Conservation (phyloP, 2,888 invertebrate genomes). For the Metopia argyrocephala region DNA sequence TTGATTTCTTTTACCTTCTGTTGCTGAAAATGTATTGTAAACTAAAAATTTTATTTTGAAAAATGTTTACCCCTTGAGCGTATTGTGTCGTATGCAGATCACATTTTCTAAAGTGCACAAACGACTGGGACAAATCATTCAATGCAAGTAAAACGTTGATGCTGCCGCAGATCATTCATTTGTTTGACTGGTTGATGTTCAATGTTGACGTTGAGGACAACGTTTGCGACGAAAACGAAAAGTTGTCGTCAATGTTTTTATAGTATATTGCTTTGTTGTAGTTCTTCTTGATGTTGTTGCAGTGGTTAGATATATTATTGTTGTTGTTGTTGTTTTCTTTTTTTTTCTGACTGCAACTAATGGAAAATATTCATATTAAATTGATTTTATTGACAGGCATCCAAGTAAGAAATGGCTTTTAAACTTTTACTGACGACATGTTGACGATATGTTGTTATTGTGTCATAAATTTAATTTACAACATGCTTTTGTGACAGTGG, state of each 20-base stretch:
- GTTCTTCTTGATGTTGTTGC: constrained; percentile 15
- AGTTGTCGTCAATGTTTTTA: constrained; percentile 58
- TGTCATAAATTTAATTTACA: constrained; percentile 63
- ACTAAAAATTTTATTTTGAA: constrained; percentile 34
- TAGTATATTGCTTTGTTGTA: not conserved
- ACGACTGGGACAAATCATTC: constrained; percentile 18
- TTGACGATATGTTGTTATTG: constrained; percentile 65
- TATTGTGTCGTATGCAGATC: constrained; percentile 62
- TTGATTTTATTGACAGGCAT: constrained; percentile 75
- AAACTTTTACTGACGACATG: constrained; percentile 65
- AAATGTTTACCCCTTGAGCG: constrained; percentile 50
- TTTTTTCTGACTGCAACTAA: constrained; percentile 71
- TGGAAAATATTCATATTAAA: constrained; percentile 76
- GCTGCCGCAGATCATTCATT: constrained; percentile 50
- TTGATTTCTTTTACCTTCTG: constrained; percentile 12
- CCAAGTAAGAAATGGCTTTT: constrained; percentile 63
- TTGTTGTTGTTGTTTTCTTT: not conserved
- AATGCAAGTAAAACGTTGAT: constrained; percentile 15
- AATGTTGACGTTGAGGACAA: constrained; percentile 46
- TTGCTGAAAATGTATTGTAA: constrained; percentile 11
- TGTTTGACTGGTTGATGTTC: constrained; percentile 30
- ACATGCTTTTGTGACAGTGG: constrained; percentile 55
- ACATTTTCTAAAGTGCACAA: constrained; percentile 44
- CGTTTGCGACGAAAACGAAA: constrained; percentile 36
- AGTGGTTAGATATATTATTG: no score